Conservation (phyloP, 2,797 vertebrate genomes). For the Myotis vivesi region DNA sequence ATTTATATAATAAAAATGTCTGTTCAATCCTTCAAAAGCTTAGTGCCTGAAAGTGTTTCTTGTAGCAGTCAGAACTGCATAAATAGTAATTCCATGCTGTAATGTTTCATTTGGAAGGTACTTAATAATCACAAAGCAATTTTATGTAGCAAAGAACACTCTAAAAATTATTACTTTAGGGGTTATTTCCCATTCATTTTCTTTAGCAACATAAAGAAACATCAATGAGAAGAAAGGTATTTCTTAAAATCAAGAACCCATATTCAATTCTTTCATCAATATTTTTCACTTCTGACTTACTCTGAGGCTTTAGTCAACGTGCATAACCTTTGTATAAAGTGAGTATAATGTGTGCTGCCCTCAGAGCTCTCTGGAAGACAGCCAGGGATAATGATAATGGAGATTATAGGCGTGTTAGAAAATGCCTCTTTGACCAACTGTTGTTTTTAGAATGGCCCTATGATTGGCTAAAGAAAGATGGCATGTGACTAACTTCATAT, state of each 20-base stretch:
- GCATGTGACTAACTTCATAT: slow-evolving; percentile 25
- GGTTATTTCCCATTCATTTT: background rate
- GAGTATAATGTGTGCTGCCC: background rate
- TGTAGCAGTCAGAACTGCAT: background rate
- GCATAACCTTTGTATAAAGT: background rate
- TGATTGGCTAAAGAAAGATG: slow-evolving; percentile 53
- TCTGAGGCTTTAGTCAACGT: background rate
- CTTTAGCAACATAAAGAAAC: background rate
- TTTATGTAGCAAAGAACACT: background rate
- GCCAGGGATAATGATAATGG: slow-evolving; percentile 51
- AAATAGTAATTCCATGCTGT: background rate
- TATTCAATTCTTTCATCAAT: background rate
- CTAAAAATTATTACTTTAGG: background rate
- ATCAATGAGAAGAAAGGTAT: background rate
- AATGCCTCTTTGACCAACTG: slow-evolving; percentile 19
- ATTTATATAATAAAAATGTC: background rate
- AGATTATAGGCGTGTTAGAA: slow-evolving; percentile 18
- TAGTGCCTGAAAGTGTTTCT: background rate
- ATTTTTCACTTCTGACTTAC: background rate
- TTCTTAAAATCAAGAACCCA: slow-evolving; percentile 19
- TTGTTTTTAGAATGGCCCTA: background rate
- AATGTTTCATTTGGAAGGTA: background rate
- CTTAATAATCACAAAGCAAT: background rate
- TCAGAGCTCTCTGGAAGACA: background rate
- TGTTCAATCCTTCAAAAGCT: background rate